Percentiles rank a stretch among this genome's conserved stretches.
Evolutionary conservation across 92 coral and sea anemone species (phyloP).

Genomic region (Zoanthus solanderi): DNA sequence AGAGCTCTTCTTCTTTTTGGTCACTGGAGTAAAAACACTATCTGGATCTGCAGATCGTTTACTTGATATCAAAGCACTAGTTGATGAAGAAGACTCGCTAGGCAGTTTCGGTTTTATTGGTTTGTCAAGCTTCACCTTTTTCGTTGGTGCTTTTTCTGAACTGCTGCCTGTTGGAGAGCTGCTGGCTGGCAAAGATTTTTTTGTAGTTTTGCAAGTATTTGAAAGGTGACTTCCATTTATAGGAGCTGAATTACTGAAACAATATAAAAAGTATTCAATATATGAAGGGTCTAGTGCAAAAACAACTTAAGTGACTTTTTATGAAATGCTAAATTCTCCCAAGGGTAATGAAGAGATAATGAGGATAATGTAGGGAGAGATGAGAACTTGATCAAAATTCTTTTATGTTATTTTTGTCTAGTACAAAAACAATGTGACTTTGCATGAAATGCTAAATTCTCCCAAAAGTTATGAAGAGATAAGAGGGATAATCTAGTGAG

Average conservation of each 20-base stretch:
- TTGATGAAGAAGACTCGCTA: constrained; percentile 22
- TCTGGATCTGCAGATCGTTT: constrained; percentile 49
- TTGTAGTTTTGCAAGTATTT: constrained; percentile 41
- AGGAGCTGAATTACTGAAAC: neutral
- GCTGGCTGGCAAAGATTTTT: constrained; percentile 60
- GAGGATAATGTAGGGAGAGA: no score
- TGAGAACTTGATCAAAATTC: no score
- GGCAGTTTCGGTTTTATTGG: constrained; percentile 53
- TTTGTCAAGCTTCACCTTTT: constrained; percentile 55
- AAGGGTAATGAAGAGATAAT: no score
- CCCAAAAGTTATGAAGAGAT: neutral
- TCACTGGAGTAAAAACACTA: constrained; percentile 23
- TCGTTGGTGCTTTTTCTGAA: constrained; percentile 57
- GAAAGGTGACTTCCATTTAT: constrained; percentile 9
- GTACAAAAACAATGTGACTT: no score
- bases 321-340: no score
- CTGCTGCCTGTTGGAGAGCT: constrained; percentile 57
- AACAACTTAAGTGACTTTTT: no score
- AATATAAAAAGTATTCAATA: neutral
- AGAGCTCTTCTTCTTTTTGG: constrained; percentile 70
- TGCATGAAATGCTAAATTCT: no score
- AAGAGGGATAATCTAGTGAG: no score
- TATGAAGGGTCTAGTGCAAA: no score
- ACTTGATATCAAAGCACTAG: constrained; percentile 18
- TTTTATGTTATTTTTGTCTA: no score